Conservation (phyloP, 1,140 invertebrate genomes). For the Arctopsyche grandis region DNA sequence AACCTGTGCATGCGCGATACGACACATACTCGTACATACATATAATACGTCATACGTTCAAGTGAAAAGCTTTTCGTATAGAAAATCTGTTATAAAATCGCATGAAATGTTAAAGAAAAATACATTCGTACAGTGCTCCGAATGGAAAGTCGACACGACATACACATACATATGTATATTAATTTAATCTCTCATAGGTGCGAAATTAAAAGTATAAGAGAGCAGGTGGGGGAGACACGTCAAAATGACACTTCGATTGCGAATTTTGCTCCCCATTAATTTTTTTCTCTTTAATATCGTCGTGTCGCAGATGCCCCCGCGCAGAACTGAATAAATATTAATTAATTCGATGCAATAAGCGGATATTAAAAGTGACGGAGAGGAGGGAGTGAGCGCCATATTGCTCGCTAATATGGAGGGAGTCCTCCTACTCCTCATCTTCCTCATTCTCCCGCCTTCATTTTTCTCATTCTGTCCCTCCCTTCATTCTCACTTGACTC, state of each 20-base stretch:
- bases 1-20: neutral
- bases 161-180: neutral
- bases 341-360: constrained; percentile 45
- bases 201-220: no score
- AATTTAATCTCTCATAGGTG: neutral
- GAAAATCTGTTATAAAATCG: constrained; percentile 40
- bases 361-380: constrained; percentile 42
- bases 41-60: neutral
- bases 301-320: constrained; percentile 36
- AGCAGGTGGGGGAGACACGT: no score
- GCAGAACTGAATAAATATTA: constrained; percentile 44
- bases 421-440: neutral
- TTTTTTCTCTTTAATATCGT: constrained; percentile 35
- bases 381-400: constrained; percentile 36
- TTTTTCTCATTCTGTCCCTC: neutral
- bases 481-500: neutral
- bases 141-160: neutral
- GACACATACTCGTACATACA: neutral
- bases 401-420: constrained; percentile 36
- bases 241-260: no score
- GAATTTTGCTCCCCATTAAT: constrained; percentile 3
- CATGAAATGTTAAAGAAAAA: constrained; percentile 42
- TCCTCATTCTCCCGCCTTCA: neutral
- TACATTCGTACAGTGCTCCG: constrained; percentile 32
- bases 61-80: constrained; percentile 30